Conservation (phyloP, 1,140 invertebrate genomes). For the Halictus rubicundus region DNA sequence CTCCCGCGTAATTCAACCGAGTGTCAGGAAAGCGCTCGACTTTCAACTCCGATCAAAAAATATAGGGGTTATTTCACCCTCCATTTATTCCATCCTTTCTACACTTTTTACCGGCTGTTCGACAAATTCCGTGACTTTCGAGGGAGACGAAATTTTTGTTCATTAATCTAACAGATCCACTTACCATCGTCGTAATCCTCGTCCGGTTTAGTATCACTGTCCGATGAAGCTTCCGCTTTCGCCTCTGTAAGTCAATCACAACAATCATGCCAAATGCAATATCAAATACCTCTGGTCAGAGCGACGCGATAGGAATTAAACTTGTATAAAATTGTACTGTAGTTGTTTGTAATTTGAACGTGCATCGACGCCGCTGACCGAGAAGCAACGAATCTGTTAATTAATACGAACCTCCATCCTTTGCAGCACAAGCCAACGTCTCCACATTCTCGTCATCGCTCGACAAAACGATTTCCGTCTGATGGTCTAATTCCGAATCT, state of each 20-base stretch:
- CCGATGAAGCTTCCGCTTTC: slow-evolving; percentile 77
- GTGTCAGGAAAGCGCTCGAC: slow-evolving; percentile 49
- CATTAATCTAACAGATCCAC: slow-evolving; percentile 19
- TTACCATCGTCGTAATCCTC: slow-evolving; percentile 72
- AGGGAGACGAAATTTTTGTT: background rate
- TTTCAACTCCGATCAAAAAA: slow-evolving; percentile 12
- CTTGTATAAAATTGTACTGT: background rate
- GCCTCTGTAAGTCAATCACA: slow-evolving; percentile 74
- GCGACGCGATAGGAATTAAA: background rate
- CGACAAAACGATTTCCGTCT: slow-evolving; percentile 65
- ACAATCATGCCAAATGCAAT: slow-evolving; percentile 70
- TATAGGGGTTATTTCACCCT: slow-evolving; percentile 33
- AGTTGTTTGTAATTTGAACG: background rate
- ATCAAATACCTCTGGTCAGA: slow-evolving; percentile 14
- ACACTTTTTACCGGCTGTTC: background rate
- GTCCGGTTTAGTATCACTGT: slow-evolving; percentile 75
- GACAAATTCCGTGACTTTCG: slow-evolving; percentile 3
- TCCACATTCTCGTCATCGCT: slow-evolving; percentile 78
- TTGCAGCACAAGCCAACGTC: slow-evolving; percentile 72
- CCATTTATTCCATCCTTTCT: slow-evolving; percentile 27
- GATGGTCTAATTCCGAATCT: slow-evolving; percentile 71
- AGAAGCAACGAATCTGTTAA: background rate
- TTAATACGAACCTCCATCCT: slow-evolving; percentile 72
- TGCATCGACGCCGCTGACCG: background rate
- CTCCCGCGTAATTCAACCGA: slow-evolving; percentile 61